Conservation (phyloP, 2,888 invertebrate genomes). For the Sesamia inferens region DNA sequence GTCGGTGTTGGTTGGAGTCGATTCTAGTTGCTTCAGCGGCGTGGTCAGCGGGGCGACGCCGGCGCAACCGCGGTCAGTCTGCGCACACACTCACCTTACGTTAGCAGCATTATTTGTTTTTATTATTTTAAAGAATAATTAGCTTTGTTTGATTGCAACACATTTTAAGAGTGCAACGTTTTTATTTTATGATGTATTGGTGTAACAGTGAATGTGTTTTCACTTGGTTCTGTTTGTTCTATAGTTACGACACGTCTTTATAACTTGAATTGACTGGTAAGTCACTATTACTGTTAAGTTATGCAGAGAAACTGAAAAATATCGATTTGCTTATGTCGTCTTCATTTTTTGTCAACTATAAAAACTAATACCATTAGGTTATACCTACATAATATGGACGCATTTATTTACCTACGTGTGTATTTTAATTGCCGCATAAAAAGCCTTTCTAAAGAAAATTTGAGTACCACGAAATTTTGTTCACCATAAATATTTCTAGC, state of each 20-base stretch:
- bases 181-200: slow-evolving; percentile 51
- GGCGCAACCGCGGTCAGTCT: slow-evolving; percentile 77
- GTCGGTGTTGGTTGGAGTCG: slow-evolving; percentile 71
- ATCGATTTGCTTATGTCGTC: not conserved
- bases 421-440: no score
- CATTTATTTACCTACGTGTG: no score
- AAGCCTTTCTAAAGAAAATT: not conserved
- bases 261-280: slow-evolving; percentile 52
- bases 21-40: slow-evolving; percentile 76
- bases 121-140: slow-evolving; percentile 47
- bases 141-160: slow-evolving; percentile 40
- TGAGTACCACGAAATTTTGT: not conserved
- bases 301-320: not conserved
- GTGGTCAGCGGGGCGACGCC: slow-evolving; percentile 82
- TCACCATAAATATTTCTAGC: slow-evolving; percentile 17
- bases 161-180: slow-evolving; percentile 36
- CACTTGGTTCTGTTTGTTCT: slow-evolving; percentile 43
- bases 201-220: slow-evolving; percentile 56
- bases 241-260: slow-evolving; percentile 49
- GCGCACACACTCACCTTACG: slow-evolving; percentile 69
- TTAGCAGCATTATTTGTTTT: slow-evolving; percentile 65
- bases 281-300: slow-evolving; percentile 12
- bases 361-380: no score
- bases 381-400: no score
- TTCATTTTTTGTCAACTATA: not conserved